phyloP scores from a whole-genome alignment of 2,888 invertebrate species.

The Sarcophaga subvicina region DNA sequence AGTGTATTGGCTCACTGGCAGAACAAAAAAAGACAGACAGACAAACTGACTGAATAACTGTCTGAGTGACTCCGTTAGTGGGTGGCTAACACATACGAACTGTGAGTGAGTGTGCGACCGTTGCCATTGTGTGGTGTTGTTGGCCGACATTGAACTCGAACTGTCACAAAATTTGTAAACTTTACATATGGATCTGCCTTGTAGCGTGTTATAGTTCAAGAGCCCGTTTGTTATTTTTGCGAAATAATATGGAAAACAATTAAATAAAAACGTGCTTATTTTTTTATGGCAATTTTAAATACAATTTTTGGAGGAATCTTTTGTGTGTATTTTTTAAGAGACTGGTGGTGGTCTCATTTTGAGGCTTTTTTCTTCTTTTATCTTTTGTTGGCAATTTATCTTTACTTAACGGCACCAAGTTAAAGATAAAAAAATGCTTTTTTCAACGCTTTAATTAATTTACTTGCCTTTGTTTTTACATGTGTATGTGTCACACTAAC shows the following conservation, averaged over 20 bases:
- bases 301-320: not conserved
- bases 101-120: not conserved
- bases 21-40: not conserved
- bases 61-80: conserved; percentile 47
- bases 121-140: conserved; percentile 57
- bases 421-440: not conserved
- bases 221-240: conserved; percentile 23
- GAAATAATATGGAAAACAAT: conserved; percentile 18
- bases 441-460: not conserved
- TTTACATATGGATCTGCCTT: conserved; percentile 21
- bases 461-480: conserved; percentile 9
- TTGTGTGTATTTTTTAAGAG: not conserved
- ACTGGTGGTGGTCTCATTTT: not conserved
- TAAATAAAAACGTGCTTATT: conserved; percentile 31
- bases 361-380: not conserved
- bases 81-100: conserved; percentile 39
- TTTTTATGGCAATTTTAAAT: not conserved
- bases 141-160: conserved; percentile 79
- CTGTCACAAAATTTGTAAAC: conserved; percentile 68
- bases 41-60: conserved; percentile 32
- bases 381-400: conserved; percentile 6
- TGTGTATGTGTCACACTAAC: conserved; percentile 16
- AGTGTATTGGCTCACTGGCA: not conserved
- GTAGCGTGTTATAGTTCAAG: conserved; percentile 20
- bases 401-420: not conserved